Conservation (phyloP, 2,113 vertebrate genomes). For the Glareola pratincola region DNA sequence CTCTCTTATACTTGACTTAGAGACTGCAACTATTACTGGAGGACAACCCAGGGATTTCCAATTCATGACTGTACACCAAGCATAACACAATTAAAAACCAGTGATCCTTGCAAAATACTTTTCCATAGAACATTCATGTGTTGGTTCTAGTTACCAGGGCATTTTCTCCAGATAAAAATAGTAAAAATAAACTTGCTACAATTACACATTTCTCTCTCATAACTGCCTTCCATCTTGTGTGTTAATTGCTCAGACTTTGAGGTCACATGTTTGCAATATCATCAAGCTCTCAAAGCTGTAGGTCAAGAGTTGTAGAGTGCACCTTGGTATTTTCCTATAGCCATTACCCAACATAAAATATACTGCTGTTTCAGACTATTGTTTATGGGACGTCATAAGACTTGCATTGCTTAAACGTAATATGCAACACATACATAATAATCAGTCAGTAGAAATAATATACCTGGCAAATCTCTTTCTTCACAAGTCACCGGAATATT, state of each 20-base stretch:
- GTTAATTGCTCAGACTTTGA: background rate
- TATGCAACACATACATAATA: background rate
- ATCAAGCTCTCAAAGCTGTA: background rate
- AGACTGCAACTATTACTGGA: background rate
- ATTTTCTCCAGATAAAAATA: background rate
- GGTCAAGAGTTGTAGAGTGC: background rate
- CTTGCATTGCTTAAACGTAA: background rate
- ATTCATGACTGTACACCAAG: background rate
- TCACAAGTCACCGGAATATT: slow-evolving; percentile 97
- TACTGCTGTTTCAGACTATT: background rate
- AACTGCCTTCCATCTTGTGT: background rate
- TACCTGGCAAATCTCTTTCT: slow-evolving; percentile 95
- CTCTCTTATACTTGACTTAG: background rate
- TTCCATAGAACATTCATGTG: background rate
- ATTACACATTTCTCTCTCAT: background rate
- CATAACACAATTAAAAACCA: background rate
- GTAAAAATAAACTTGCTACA: background rate
- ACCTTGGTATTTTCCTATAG: background rate
- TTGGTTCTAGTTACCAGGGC: background rate
- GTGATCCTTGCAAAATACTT: background rate
- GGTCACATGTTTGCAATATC: background rate
- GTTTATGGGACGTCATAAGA: background rate
- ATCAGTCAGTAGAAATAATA: background rate
- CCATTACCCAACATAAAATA: background rate
- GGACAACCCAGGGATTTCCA: background rate